Conservation (phyloP, 2,113 vertebrate genomes). For the Carassius gibelio region DNA sequence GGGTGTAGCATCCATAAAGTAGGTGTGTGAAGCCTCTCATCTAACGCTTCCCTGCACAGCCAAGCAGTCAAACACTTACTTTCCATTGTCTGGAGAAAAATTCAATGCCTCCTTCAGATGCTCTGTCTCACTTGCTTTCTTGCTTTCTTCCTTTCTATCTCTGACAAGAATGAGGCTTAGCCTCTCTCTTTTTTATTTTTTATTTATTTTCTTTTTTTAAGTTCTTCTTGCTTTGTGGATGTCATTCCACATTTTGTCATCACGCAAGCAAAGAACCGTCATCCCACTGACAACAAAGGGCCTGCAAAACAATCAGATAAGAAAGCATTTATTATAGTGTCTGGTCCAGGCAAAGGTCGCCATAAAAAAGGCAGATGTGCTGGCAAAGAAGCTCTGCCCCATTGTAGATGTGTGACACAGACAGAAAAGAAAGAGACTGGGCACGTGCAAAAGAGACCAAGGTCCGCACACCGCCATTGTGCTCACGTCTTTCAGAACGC, state of each 20-base stretch:
- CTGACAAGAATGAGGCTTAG: slow-evolving; percentile 24
- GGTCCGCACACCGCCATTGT: background rate
- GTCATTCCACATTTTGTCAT: slow-evolving; percentile 63
- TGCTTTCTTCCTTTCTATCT: background rate
- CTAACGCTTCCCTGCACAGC: slow-evolving; percentile 45
- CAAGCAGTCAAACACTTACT: slow-evolving; percentile 32
- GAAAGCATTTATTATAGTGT: slow-evolving; percentile 42
- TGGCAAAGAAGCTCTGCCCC: slow-evolving; percentile 54
- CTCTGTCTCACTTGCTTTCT: slow-evolving; percentile 7
- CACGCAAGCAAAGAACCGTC: slow-evolving; percentile 50
- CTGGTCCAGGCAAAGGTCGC: slow-evolving; percentile 60
- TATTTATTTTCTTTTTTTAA: background rate
- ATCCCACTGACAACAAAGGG: slow-evolving; percentile 42
- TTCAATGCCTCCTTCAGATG: slow-evolving; percentile 29
- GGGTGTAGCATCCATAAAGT: slow-evolving; percentile 60
- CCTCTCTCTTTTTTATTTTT: slow-evolving; percentile 11
- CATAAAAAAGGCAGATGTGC: slow-evolving; percentile 61
- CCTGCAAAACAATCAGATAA: slow-evolving; percentile 61
- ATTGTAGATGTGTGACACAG: slow-evolving; percentile 60
- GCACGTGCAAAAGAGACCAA: slow-evolving; percentile 20
- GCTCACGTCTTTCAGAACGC: background rate
- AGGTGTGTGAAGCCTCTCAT: slow-evolving; percentile 54
- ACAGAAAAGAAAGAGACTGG: slow-evolving; percentile 53
- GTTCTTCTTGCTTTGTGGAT: slow-evolving; percentile 47
- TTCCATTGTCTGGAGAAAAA: slow-evolving; percentile 37